phyloP scores from a whole-genome alignment of 1,140 invertebrate species.

The Caenorhabditis latens region DNA sequence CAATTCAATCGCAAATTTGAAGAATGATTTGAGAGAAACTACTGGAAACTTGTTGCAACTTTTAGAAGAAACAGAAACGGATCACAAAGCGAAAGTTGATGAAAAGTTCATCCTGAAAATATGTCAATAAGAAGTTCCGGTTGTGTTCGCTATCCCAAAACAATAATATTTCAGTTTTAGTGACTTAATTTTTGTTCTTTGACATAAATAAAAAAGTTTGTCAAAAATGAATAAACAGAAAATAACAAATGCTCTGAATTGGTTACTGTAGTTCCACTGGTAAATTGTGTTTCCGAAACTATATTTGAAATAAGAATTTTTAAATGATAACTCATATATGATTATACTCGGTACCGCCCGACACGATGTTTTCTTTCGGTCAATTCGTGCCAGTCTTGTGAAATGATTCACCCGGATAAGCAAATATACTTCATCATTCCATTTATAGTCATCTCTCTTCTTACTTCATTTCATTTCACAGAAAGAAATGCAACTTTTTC shows the following conservation, averaged over 20 bases:
- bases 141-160: no score
- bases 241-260: no score
- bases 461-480: constrained; percentile 16
- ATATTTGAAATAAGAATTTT: not conserved
- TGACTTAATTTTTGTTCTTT: no score
- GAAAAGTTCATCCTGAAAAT: no score
- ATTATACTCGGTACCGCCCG: constrained; percentile 26
- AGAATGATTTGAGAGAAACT: not conserved
- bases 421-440: constrained; percentile 41
- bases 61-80: not conserved
- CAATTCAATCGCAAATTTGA: not conserved
- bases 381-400: constrained; percentile 43
- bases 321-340: constrained; percentile 5
- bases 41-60: not conserved
- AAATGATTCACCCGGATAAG: constrained; percentile 41
- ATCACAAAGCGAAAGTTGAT: not conserved
- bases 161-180: no score
- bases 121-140: no score
- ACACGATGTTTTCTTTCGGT: constrained; percentile 38
- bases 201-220: no score
- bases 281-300: not conserved
- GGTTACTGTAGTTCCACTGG: no score
- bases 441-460: constrained; percentile 37
- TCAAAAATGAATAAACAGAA: no score
- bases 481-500: constrained; percentile 15